phyloP scores from a whole-genome alignment of 2,888 invertebrate genomes.

The Lepetodrilus schrolli region DNA sequence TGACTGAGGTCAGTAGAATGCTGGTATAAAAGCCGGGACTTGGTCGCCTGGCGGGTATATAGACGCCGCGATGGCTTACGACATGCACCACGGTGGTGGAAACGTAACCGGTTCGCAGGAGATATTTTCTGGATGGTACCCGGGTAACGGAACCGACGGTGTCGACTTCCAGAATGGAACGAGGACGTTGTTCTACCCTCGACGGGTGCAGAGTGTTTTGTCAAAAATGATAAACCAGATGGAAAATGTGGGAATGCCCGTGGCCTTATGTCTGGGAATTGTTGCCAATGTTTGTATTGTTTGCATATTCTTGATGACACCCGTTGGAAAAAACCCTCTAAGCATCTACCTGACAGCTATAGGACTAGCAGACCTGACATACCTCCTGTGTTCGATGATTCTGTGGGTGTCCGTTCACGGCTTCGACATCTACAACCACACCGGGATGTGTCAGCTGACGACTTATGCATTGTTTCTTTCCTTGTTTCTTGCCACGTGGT shows the following conservation, averaged over 20 bases:
- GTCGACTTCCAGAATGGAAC: neutral
- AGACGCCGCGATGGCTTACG: conserved; percentile 4
- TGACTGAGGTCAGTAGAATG: neutral
- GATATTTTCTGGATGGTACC: neutral
- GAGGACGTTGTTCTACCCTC: neutral
- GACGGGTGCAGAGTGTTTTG: neutral
- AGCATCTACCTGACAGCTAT: conserved; percentile 45
- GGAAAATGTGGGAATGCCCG: conserved; percentile 38
- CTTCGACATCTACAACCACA: conserved; percentile 39
- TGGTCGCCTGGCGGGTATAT: neutral
- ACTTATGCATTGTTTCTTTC: conserved; percentile 36
- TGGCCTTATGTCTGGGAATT: conserved; percentile 38
- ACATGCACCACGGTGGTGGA: neutral
- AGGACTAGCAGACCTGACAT: conserved; percentile 40
- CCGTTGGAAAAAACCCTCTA: conserved; percentile 35
- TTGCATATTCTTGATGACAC: conserved; percentile 37
- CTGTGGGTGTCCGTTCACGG: conserved; percentile 39
- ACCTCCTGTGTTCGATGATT: conserved; percentile 35
- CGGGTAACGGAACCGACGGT: neutral
- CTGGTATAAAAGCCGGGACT: neutral
- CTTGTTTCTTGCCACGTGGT: conserved; percentile 45
- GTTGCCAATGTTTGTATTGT: conserved; percentile 36
- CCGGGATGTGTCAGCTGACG: conserved; percentile 46
- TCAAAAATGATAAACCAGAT: neutral
- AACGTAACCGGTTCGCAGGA: neutral